Evolutionary conservation across 2,113 vertebrate species (phyloP).

Genomic region (Xiphophorus hellerii): DNA sequence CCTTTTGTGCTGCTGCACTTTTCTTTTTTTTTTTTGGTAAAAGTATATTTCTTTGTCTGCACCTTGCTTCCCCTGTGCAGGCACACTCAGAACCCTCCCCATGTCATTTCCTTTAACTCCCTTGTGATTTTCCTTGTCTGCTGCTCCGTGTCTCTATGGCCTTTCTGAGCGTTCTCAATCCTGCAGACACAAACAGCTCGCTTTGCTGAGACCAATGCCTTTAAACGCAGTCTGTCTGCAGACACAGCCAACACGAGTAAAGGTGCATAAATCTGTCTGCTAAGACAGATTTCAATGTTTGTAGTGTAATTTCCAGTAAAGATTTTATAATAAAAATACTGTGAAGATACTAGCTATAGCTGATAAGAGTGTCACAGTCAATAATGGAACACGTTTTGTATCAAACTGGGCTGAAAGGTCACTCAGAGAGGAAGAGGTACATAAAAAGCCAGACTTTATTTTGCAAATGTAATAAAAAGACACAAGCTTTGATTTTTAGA

Average conservation of each 20-base stretch:
- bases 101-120: slow-evolving; percentile 13
- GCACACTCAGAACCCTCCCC: slow-evolving; percentile 3
- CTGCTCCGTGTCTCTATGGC: slow-evolving; percentile 35
- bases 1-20: slow-evolving; percentile 1
- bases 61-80: background rate
- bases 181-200: slow-evolving; percentile 19
- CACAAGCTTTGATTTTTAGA: too few relatives aligned
- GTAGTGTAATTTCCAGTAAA: too few relatives aligned
- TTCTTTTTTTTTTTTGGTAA: slow-evolving; percentile 10
- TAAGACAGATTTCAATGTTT: too few relatives aligned
- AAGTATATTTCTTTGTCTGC: slow-evolving; percentile 30
- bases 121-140: slow-evolving; percentile 35
- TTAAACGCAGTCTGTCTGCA: background rate
- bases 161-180: slow-evolving; percentile 45
- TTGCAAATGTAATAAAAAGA: too few relatives aligned
- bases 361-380: too few relatives aligned
- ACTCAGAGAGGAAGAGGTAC: too few relatives aligned
- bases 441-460: too few relatives aligned
- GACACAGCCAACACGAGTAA: background rate
- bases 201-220: background rate
- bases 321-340: too few relatives aligned
- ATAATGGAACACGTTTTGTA: too few relatives aligned
- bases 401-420: too few relatives aligned
- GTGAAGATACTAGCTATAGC: too few relatives aligned
- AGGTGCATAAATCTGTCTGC: background rate